Base-by-base conservation (phyloP, 2,113 vertebrate genomes). In the Syngnathoides biaculeatus region DNA sequence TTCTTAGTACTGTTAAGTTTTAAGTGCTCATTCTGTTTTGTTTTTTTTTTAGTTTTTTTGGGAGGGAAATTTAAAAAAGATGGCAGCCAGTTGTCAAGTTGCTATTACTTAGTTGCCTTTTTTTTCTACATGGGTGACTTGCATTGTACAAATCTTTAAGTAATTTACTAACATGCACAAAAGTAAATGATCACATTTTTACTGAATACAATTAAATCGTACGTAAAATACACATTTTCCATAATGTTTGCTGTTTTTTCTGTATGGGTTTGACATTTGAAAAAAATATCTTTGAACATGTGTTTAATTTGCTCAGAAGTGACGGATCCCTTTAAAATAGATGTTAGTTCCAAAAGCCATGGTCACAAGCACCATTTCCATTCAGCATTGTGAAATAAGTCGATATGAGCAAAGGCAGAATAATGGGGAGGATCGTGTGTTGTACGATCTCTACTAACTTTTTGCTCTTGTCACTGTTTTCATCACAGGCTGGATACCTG, bases 401-500 rank as follows among this genome's bases (percentile, higher is more conserved):
- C 19, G 43, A 27, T 17, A 39, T 47, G 70, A 38, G 57, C 15
- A 68, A 78, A 60, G 71, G 27, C 48, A 50, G 52, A 0, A 52
- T 4, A 3, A 74, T 78, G 74, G 73, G 47, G 8, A 1, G 0
- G 38, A 56, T 57, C 57, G 47, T 26, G 30, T 58, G 57, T 66
- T 60, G 64, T 2, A 65, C 56, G 22, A 5, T 19, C 27, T 70
- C 8, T 38, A 5, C 40, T 65, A 50, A 69, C 57, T 69, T 3
- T 47, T 3, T 47, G 6, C 9, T 43, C n/a, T 52, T 38, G 17
- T 47, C 7, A 0, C n/a, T 68, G 2, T 66, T 22, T 63, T 80
- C 88, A 40, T 86, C 75, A 67, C 79, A 99, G 97, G 93, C 94
- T 24, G 95, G 94, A 65, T 98, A 95, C 89, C 93, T 98, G 72